A percentile compares a stretch with the other conserved stretches of the same genome.
phyloP scores from a whole-genome alignment of 2,113 vertebrate genomes.

The Nanger granti region DNA sequence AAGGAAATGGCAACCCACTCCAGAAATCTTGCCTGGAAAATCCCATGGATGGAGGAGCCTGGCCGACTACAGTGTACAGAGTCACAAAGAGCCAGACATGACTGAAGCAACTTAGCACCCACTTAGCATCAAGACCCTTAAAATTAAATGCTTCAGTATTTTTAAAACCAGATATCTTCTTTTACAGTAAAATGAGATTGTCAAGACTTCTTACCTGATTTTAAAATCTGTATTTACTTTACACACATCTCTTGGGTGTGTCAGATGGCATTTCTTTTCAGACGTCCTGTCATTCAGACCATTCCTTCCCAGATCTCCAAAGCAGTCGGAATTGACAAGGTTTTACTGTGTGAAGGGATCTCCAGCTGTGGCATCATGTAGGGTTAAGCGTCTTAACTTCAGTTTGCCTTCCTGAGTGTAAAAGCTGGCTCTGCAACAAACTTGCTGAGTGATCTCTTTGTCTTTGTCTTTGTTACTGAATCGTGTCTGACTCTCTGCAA shows the following conservation, averaged over 20 bases:
- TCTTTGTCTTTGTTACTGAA: background rate
- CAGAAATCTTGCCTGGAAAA: background rate
- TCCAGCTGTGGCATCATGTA: fast-evolving
- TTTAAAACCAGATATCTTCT: background rate
- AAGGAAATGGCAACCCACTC: background rate
- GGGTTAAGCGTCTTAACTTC: fast-evolving
- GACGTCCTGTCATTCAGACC: background rate
- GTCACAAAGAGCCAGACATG: background rate
- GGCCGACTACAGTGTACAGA: background rate
- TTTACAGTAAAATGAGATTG: background rate
- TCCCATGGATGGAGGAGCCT: background rate
- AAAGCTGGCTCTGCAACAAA: background rate
- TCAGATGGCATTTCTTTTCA: background rate
- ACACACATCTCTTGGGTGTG: background rate
- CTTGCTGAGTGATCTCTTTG: background rate
- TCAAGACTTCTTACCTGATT: background rate
- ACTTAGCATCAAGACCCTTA: background rate
- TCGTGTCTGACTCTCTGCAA: background rate
- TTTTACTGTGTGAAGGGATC: fast-evolving
- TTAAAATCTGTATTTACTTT: background rate
- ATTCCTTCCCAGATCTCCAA: background rate
- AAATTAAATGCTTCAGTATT: background rate
- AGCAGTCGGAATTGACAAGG: background rate
- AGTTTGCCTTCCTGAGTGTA: background rate
- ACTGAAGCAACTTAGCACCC: background rate